phyloP scores from a whole-genome alignment of 2,113 vertebrate genomes.

The Anguilla japonica region DNA sequence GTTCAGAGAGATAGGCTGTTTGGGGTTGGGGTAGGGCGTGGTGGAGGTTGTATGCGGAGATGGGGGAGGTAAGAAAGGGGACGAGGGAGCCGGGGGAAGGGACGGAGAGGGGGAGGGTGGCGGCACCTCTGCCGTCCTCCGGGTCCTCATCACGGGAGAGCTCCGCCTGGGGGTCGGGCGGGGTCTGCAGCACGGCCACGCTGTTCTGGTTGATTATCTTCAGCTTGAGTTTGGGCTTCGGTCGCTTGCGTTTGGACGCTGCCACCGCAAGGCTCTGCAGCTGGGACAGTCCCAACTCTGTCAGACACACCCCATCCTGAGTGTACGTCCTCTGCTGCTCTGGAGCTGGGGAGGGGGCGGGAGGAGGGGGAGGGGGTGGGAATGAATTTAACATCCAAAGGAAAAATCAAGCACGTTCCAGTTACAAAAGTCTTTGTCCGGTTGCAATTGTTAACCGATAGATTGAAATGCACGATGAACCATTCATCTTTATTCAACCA shows the following conservation, averaged over 20 bases:
- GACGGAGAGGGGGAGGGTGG: too few relatives aligned
- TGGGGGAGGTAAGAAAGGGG: too few relatives aligned
- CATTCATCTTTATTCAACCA: too few relatives aligned
- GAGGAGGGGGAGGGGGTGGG: not conserved
- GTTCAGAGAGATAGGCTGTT: too few relatives aligned
- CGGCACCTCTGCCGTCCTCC: slow-evolving; percentile 83
- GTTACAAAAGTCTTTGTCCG: not conserved
- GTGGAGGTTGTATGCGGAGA: too few relatives aligned
- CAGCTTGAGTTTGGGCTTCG: slow-evolving; percentile 94
- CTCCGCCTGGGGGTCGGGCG: slow-evolving; percentile 79
- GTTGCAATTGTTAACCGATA: not conserved
- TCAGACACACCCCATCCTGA: slow-evolving; percentile 95
- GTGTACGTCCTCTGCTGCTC: slow-evolving; percentile 90
- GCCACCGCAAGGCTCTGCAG: slow-evolving; percentile 88
- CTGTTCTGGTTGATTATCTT: slow-evolving; percentile 99
- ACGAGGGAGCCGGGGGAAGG: too few relatives aligned
- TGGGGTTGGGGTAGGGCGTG: too few relatives aligned
- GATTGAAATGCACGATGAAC: too few relatives aligned
- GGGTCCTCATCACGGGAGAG: slow-evolving; percentile 80
- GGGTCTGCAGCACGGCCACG: slow-evolving; percentile 92
- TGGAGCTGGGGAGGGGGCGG: slow-evolving; percentile 45
- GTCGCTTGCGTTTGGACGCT: slow-evolving; percentile 82
- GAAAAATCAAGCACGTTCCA: not conserved
- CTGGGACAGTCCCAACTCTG: slow-evolving; percentile 89
- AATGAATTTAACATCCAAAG: not conserved